A percentile compares a stretch with the other conserved stretches of the same genome.
Conservation (phyloP, 2,797 vertebrate species). For the Acanthornis magna region DNA sequence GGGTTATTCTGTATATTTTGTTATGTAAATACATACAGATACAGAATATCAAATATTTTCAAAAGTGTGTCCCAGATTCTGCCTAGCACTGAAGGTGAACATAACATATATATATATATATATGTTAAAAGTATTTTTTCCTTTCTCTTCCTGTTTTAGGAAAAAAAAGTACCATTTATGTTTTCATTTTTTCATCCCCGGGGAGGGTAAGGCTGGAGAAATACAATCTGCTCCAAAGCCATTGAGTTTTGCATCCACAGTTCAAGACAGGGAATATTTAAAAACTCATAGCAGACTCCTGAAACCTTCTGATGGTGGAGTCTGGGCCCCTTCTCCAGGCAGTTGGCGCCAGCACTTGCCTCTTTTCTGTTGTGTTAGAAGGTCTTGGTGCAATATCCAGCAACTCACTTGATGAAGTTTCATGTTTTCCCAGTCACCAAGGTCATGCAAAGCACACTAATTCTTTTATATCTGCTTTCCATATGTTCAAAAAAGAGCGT, state of each 20-base stretch:
- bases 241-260: not conserved
- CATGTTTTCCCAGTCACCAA: not conserved
- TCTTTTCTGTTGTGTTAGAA: not conserved
- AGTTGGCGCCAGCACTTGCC: not conserved
- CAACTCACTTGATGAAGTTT: not conserved
- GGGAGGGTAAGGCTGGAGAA: not conserved
- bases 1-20: not conserved
- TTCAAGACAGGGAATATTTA: not conserved
- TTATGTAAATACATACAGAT: not conserved
- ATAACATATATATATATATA: not conserved
- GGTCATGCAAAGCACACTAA: not conserved
- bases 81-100: not conserved
- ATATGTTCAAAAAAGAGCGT: not conserved
- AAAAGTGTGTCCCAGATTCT: not conserved
- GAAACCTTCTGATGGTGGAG: not conserved
- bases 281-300: not conserved
- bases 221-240: not conserved
- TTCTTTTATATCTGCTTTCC: not conserved
- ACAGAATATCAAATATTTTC: not conserved
- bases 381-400: not conserved
- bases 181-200: not conserved
- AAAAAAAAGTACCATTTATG: not conserved
- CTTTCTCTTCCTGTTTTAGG: not conserved
- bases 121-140: not conserved
- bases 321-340: accelerated